Evolutionary conservation across 2,113 vertebrate genomes (phyloP).

Genomic region (Laterallus jamaicensis): DNA sequence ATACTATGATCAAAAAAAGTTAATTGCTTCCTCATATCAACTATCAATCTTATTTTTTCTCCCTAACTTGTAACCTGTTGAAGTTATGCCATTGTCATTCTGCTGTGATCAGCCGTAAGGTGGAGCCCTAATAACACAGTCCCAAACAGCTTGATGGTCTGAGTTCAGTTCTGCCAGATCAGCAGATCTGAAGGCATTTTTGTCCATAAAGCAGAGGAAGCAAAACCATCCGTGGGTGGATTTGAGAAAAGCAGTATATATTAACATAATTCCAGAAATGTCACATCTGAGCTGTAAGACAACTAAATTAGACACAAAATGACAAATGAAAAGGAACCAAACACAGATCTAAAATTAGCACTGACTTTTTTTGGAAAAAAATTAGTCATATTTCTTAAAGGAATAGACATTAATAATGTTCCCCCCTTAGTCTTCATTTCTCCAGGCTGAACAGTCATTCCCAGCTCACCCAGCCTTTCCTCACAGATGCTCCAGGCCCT

Average conservation of each 20-base stretch:
- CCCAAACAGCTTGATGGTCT: background rate
- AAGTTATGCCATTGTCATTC: background rate
- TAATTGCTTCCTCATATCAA: background rate
- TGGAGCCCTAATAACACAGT: background rate
- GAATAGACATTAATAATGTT: background rate
- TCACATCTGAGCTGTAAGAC: background rate
- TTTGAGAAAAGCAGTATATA: background rate
- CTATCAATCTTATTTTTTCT: background rate
- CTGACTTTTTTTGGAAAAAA: background rate
- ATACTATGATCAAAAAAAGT: background rate
- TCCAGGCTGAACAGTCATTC: too few species aligned
- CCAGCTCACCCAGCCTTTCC: too few species aligned
- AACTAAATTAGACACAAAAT: background rate
- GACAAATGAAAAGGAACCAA: background rate
- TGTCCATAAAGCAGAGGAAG: background rate
- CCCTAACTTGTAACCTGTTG: background rate
- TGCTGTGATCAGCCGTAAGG: background rate
- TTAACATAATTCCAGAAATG: constrained; percentile 19
- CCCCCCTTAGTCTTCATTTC: too few species aligned
- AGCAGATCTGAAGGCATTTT: background rate
- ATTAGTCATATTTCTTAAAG: background rate
- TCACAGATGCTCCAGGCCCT: too few species aligned
- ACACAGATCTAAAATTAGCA: background rate
- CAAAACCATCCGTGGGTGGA: background rate
- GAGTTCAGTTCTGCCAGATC: background rate